Conservation (phyloP, 2,888 invertebrate genomes). For the Chymomyza caudatula region DNA sequence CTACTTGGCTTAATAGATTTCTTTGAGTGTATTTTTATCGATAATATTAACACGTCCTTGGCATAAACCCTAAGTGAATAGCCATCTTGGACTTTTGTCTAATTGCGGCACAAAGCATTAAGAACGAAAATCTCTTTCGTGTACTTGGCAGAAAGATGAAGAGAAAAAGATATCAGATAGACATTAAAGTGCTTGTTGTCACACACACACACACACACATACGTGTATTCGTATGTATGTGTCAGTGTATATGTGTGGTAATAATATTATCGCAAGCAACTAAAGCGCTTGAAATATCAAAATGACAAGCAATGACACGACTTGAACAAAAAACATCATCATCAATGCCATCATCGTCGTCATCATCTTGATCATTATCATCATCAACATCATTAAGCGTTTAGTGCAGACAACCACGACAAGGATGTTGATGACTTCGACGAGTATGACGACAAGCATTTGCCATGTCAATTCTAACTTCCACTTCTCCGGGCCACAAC, state of each 20-base stretch:
- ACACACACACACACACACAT: neutral
- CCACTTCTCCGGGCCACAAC: conserved; percentile 6
- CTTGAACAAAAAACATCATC: conserved; percentile 28
- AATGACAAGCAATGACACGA: conserved; percentile 59
- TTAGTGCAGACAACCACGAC: conserved; percentile 1
- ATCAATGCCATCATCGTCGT: conserved; percentile 13
- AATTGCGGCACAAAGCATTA: conserved; percentile 50
- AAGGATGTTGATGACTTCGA: neutral
- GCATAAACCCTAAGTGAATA: conserved; percentile 27
- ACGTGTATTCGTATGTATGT: conserved; percentile 5
- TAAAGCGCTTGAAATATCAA: conserved; percentile 44
- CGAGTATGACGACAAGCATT: conserved; percentile 37
- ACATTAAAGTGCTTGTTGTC: neutral
- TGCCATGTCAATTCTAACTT: conserved; percentile 59
- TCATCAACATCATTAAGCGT: conserved; percentile 45
- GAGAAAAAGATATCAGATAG: neutral
- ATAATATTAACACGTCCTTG: conserved; percentile 35
- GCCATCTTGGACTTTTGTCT: conserved; percentile 34
- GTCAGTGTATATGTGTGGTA: conserved; percentile 33
- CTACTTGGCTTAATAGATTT: neutral
- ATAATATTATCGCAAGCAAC: conserved; percentile 41
- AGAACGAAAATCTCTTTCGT: conserved; percentile 48
- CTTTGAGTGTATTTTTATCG: neutral
- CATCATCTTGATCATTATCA: conserved; percentile 10
- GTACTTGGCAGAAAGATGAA: conserved; percentile 22